These are phyloP conservation scores for Odontomyia ornata DNA, from an alignment of 2,888 invertebrate genomes.

Conservation along the genomic window DNA sequence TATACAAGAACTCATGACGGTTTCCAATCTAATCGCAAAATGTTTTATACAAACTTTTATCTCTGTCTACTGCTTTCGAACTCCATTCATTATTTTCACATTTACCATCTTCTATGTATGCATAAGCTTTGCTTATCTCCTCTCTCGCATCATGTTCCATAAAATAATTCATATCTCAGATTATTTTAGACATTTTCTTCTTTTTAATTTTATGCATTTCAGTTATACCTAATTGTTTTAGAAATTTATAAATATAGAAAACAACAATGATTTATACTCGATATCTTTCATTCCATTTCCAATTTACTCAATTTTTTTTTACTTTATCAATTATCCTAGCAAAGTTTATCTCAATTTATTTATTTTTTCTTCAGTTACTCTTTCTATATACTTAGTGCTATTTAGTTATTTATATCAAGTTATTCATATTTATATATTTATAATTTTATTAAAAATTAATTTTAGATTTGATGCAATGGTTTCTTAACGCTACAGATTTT, in stretches of 20 bases:
- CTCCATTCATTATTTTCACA: not conserved
- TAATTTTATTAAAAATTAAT: slow-evolving; percentile 10
- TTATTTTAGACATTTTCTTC: not conserved
- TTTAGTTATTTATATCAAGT: not conserved
- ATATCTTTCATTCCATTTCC: slow-evolving; percentile 14
- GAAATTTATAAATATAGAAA: slow-evolving; percentile 39
- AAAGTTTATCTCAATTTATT: not conserved
- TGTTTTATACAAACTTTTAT: not conserved
- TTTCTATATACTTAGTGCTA: slow-evolving; percentile 8
- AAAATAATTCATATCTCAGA: not conserved
- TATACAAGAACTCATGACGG: not conserved
- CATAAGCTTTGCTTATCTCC: not conserved
- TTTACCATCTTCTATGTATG: not conserved
- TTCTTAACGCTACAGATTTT: not conserved
- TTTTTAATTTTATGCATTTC: slow-evolving; percentile 3
- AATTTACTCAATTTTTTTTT: not conserved
- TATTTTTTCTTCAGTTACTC: not conserved
- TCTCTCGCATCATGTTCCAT: not conserved
- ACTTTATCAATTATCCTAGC: slow-evolving; percentile 34
- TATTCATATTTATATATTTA: not conserved
- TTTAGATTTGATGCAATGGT: slow-evolving; percentile 1
- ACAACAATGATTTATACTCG: slow-evolving; percentile 28
- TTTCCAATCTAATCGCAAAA: not conserved
- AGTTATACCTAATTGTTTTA: slow-evolving; percentile 13
- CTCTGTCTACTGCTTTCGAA: not conserved